These are phyloP conservation scores for Pemphigus obesinymphae DNA, from an alignment of 1,140 invertebrate species.

Conservation along the genomic window DNA sequence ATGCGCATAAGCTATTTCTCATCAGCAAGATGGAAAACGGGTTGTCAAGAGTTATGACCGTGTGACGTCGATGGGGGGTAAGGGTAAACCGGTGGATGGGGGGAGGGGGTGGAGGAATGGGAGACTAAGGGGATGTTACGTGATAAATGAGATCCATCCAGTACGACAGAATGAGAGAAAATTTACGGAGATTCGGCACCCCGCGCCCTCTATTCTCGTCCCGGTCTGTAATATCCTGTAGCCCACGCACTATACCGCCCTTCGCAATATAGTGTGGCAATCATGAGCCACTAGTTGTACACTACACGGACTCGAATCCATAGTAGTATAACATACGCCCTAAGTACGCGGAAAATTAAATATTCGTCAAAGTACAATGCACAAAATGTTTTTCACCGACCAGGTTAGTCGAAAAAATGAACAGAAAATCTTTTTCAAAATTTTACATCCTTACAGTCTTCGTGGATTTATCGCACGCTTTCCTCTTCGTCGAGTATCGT, in stretches of 20 bases:
- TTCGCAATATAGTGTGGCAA: too few relatives aligned
- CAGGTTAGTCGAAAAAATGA: too few relatives aligned
- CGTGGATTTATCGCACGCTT: too few relatives aligned
- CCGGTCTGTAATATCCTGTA: too few relatives aligned
- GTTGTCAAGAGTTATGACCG: background rate
- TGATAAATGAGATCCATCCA: background rate
- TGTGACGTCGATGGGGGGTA: background rate
- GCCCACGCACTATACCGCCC: too few relatives aligned
- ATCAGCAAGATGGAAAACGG: constrained; percentile 15
- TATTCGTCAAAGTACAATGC: too few relatives aligned
- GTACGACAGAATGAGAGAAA: background rate
- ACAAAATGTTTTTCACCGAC: too few relatives aligned
- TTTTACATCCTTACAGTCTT: too few relatives aligned
- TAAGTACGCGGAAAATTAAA: background rate
- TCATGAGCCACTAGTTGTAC: too few relatives aligned
- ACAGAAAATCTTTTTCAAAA: too few relatives aligned
- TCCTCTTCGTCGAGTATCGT: background rate
- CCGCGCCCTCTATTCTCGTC: background rate
- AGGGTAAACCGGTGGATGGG: background rate
- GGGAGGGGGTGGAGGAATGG: too few relatives aligned
- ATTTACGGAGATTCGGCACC: background rate
- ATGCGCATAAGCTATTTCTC: constrained; percentile 1
- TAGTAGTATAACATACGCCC: background rate
- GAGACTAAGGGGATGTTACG: background rate
- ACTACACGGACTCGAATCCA: too few relatives aligned